Evolutionary conservation across 53 echinoderm and acorn worm genomes (phyloP), one percentile per base, ranked within the genome.

Genomic region (Crossaster papposus): DNA sequence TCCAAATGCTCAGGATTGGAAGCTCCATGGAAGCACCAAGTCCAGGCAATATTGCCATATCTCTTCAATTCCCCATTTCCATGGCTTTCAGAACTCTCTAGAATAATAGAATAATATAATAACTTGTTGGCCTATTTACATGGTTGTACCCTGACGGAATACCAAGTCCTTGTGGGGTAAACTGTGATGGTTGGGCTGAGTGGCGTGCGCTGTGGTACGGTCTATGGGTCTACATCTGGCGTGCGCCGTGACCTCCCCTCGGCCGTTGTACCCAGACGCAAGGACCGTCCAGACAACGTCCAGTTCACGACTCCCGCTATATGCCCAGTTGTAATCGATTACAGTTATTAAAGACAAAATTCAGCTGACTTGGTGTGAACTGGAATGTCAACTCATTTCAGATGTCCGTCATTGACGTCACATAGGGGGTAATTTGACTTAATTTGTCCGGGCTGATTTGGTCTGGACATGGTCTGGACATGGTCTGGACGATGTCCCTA

Each of bases 381-480:
- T 29, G 83, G 83, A 83, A 65, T 70, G 32, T 28, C 37, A 50
- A 37, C 28, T 68, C 68, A 70, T 37, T 24, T 28, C 83, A 78
- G 51, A 78, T 78, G 44, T 13, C 83, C 4, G 65, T 83, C 36
- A 83, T 70, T 83, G 83, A 68, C 83, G 65, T 36, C 70, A 83
- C 83, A 83, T 70, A 68, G 83, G 58, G 81, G 68, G 83, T 38
- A 70, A 78, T 83, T 70, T 65, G 14, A 70, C 50, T 83, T 83
- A 83, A 83, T 83, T 83, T 65, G 37, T 14, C 29, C n/a, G 44
- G 36, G 38, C 51, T 23, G 29, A 8, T n/a, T 24, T 51, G 6
- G 44, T 11, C 36, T 65, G n/a, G 68, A 51, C n/a, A 23, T 3
- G 51, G n/a, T 18, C 75, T n/a, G n/a, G 29, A 8, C 7, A 6